Base-by-base conservation (phyloP, 2,888 invertebrate genomes). In the Himalopsyche japonica region DNA sequence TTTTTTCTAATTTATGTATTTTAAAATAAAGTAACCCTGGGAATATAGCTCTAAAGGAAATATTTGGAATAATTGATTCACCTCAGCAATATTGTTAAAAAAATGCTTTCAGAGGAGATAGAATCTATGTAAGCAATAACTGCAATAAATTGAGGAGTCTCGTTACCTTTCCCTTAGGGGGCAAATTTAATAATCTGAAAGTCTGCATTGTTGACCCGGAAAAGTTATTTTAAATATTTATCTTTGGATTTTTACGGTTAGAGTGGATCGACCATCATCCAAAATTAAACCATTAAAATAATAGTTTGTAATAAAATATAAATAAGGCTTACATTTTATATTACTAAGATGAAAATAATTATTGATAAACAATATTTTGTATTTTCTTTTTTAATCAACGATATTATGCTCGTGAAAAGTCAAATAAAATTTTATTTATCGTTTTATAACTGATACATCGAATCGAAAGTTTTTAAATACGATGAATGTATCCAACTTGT, bases 81-180 rank as follows among this genome's bases (percentile, higher is more conserved):
- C 15, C 70, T 32, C 57, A 64, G n/a, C 64, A 37, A 64, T 82
- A 82, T 79, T 76, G 76, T 80, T 83, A 47, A 32, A 37, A 49
- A 48, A 64, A 34, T 48, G 27, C 43, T 76, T 64, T 30, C 70
- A 27, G 15, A 24, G 15, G 15, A 70, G 84, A 84, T 84, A 82
- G 84, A 82, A 84, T 84, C 84, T 84, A 82, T 79, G 79, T 27
- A 20, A 81, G 81, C 70, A 79, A 84, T 82, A 84, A 81, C 84
- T 48, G 77, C 76, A 76, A 76, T 48, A 79, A 79, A 79, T 83
- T 77, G 70, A 70, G 30, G 27, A 27, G 20, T 70, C 70, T 70
- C 70, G 70, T 70, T 70, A 30, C 70, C 70, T 70, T 70, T 70
- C 77, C 82, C 77, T 78, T 27, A 78, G 82, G 82, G 82, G 70